Conservation (phyloP, 2,113 vertebrate species). For the Dicerorhinus sumatrensis region DNA sequence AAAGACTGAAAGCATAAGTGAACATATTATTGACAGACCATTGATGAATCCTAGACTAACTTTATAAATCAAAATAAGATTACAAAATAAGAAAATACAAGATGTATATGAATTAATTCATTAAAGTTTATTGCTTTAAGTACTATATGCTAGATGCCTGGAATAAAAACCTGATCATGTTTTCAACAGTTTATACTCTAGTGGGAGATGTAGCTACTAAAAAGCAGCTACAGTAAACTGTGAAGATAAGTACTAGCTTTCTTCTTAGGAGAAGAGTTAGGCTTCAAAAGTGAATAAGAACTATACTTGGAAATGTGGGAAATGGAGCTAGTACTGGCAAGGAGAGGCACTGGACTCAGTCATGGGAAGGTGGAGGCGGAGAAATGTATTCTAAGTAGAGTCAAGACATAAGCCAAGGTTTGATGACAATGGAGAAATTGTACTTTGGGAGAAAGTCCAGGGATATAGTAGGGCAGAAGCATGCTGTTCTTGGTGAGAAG, state of each 20-base stretch:
- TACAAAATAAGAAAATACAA: background rate
- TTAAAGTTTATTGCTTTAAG: background rate
- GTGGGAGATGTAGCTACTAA: background rate
- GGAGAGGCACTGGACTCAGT: background rate
- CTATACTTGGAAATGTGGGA: background rate
- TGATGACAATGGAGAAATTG: background rate
- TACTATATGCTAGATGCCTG: background rate
- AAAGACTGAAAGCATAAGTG: background rate
- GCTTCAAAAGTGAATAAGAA: background rate
- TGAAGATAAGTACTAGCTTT: background rate
- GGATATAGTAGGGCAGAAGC: background rate
- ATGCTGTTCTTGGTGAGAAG: background rate
- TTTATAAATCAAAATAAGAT: background rate
- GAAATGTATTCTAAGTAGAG: background rate
- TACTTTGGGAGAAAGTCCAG: background rate
- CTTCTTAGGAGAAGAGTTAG: background rate
- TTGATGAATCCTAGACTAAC: background rate
- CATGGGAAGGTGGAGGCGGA: background rate
- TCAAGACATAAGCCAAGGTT: background rate
- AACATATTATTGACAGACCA: background rate
- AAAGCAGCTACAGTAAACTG: background rate
- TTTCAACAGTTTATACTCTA: background rate
- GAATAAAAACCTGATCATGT: background rate
- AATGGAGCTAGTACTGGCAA: no score
- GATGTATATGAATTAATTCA: background rate